Percentiles rank a stretch among this genome's conserved stretches.
Conservation (phyloP, 1,140 invertebrate species). For the Mya arenaria region DNA sequence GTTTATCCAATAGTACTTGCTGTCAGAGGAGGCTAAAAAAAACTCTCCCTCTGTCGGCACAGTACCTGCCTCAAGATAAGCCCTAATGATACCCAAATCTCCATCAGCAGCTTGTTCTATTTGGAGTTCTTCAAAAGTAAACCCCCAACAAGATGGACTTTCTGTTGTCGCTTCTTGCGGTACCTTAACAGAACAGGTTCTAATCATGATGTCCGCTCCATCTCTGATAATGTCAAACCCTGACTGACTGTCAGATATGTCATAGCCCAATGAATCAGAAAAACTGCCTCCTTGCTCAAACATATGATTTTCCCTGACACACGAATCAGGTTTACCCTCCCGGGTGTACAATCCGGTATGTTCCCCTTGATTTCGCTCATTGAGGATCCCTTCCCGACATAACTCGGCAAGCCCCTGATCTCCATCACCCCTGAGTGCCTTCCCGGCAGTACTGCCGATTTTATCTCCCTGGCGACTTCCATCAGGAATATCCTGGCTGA, state of each 20-base stretch:
- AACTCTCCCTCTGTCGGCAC: constrained; percentile 2
- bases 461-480: too few species aligned
- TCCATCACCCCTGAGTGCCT: too few species aligned
- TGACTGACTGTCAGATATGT: background rate
- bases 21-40: background rate
- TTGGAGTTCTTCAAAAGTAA: background rate
- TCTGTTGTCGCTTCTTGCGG: background rate
- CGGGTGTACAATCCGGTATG: too few species aligned
- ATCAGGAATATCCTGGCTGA: too few species aligned
- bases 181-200: background rate
- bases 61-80: background rate
- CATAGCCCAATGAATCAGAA: background rate
- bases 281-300: background rate
- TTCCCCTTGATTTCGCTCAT: too few species aligned
- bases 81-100: background rate
- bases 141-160: background rate
- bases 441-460: too few species aligned
- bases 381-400: too few species aligned
- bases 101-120: background rate
- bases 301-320: background rate
- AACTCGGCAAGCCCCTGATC: too few species aligned
- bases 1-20: background rate
- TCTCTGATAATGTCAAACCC: background rate
- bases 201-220: background rate
- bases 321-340: too few species aligned